Evolutionary conservation across 2,113 vertebrate species (phyloP), one percentile per base, ranked within the genome.

Genomic region (Redunca redunca): DNA sequence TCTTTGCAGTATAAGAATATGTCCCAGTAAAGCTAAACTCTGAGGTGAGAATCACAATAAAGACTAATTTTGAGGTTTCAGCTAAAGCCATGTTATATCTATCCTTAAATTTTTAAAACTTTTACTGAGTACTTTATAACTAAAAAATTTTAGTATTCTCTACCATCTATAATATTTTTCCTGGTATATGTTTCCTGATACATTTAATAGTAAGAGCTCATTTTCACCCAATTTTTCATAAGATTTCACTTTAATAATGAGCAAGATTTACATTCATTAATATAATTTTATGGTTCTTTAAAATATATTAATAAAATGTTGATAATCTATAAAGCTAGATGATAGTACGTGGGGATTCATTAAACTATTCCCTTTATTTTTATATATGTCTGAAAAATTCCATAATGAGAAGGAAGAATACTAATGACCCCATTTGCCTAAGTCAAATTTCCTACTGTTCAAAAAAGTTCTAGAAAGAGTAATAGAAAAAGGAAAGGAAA

Each of bases 61-160:
- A 95, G 33, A 89, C 26, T 36, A 83, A 94, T 90, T 95, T 64
- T 88, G 89, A 91, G 23, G 43, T 91, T 95, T 94, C 58, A 48
- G 57, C 46, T 74, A 96, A 92, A 90, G 48, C 11, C 48, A 64
- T 57, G 3, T 36, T 67, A 80, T 74, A 62, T 9, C 55, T 53
- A 91, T 91, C 53, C 7, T 78, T 90, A 95, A 97, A 83, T 80
- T 81, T 98, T 97, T 91, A 96, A 96, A 96, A 57, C 90, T 92
- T 87, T 93, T 96, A 98, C 98, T 98, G 98, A 98, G 95, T 82
- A 98, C 97, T 98, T 98, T 98, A 97, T 91, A 97, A 98, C 84
- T 97, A 92, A 48, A 97, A 95, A 96, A 93, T 97, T 96, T 89
- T 15, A 12, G 48, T 85, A 92, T 83, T 95, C 93, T 92, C 94